Evolutionary conservation across 1,140 invertebrate species (phyloP), one percentile per base, ranked within the genome.

Genomic region (Whitmania pigra): DNA sequence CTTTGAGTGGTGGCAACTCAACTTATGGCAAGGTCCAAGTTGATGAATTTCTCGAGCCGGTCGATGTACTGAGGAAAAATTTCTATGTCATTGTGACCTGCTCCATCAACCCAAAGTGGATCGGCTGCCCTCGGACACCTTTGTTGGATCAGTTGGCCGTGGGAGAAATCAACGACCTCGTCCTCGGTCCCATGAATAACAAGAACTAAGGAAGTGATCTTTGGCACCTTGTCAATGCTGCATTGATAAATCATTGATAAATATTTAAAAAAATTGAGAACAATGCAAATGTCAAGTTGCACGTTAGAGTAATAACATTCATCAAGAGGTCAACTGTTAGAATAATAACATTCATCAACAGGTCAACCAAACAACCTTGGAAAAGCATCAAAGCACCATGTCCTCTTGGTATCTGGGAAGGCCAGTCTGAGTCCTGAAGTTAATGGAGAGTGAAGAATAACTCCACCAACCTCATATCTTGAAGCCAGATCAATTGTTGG

Each of bases 381-480:
- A 85, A 98, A 98, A 76, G 92, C 93, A 87, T 98, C 95, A 84
- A 97, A 98, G 84, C 97, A 98, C 94, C 94, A 99, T 22, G 95
- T 98, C 79, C 94, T 87, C 80, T 94, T 94, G 67, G 94, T 98
- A 77, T 96, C 96, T 22, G 94, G 93, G 83, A 98, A 99, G 55
- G 94, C 94, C 11, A 99, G 93, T 79, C 95, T 86, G 88, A 98
- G 93, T 13, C 94, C 96, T 72, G 93, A 97, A 88, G 95, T 96
- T 15, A 99, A 85, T 2, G 96, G 94, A 43, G 94, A 97, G 84
- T 99, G 96, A 22, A 99, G 86, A 79, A 99, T 92, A 49, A 98
- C 93, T 77, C 93, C 96, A 67, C 93, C 96, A 74, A 98, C 93
- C 86, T 97, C 92, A 83, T 95, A 94, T 76, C 93, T 87, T 15